These are phyloP conservation scores for Peromyscus aztecus DNA, from an alignment of 2,797 vertebrate species.

Conservation along the genomic window DNA sequence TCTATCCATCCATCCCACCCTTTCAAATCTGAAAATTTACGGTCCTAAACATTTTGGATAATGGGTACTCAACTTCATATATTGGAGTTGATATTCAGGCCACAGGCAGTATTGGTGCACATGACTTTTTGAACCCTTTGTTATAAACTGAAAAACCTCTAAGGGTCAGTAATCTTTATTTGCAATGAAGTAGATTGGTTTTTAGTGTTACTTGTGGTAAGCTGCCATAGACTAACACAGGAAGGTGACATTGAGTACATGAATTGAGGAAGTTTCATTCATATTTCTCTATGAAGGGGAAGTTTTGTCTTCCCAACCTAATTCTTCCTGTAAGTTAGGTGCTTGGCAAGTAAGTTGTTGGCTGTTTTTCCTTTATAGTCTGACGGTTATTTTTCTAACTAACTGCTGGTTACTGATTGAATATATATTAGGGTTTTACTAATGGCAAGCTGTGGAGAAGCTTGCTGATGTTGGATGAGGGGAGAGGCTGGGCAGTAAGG, in stretches of 20 bases:
- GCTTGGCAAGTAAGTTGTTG: slow-evolving; percentile 42
- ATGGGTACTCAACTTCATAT: neutral
- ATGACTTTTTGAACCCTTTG: slow-evolving; percentile 26
- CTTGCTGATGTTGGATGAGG: neutral
- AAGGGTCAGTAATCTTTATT: neutral
- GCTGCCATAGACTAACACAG: neutral
- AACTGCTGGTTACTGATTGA: neutral
- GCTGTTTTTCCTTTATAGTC: slow-evolving; percentile 15
- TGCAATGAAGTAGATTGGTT: slow-evolving; percentile 24
- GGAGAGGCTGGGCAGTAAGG: neutral
- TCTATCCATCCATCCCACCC: too few relatives aligned
- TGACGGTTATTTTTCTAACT: slow-evolving; percentile 23
- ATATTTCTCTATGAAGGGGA: neutral
- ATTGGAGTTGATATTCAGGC: slow-evolving; percentile 21
- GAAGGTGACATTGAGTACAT: neutral
- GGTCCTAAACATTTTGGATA: neutral
- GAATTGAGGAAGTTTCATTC: slow-evolving; percentile 23
- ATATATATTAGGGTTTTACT: neutral
- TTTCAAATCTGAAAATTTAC: neutral
- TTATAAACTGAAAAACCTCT: neutral
- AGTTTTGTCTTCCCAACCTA: slow-evolving; percentile 50
- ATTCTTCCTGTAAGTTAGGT: slow-evolving; percentile 57
- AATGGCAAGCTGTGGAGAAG: slow-evolving; percentile 10
- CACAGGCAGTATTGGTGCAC: neutral
- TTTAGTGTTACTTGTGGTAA: neutral